phyloP scores from a whole-genome alignment of 1,140 invertebrate species.

The Asbolus verrucosus region DNA sequence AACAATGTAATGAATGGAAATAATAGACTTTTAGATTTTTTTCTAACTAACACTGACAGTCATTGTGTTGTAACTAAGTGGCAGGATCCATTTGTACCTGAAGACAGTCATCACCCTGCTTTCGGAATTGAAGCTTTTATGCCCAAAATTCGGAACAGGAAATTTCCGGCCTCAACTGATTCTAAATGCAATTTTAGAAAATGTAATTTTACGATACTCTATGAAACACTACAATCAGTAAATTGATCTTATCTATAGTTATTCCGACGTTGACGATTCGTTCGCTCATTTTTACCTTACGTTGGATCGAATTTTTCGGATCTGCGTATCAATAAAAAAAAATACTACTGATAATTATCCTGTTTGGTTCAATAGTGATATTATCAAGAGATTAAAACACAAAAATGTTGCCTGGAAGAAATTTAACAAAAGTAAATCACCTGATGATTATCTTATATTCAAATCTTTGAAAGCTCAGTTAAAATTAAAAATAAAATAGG shows the following conservation, averaged over 20 bases:
- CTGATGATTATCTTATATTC: background rate
- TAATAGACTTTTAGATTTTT: background rate
- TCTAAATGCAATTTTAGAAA: background rate
- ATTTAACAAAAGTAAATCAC: background rate
- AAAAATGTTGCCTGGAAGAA: background rate
- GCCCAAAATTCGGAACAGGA: background rate
- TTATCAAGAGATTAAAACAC: background rate
- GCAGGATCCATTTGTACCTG: background rate
- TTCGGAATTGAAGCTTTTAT: background rate
- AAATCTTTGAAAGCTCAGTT: background rate
- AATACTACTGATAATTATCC: background rate
- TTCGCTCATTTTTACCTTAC: background rate
- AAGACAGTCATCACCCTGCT: background rate
- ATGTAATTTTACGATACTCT: background rate
- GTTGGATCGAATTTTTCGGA: background rate
- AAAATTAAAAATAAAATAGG: background rate
- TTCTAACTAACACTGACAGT: background rate
- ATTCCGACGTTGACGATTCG: background rate
- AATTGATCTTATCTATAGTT: background rate
- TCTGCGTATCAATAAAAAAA: background rate
- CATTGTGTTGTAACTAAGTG: background rate
- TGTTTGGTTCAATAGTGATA: background rate
- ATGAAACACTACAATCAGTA: background rate
- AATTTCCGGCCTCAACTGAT: background rate
- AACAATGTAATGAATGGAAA: background rate